phyloP scores from a whole-genome alignment of 2,888 invertebrate species.

The Epicampocera succincta region DNA sequence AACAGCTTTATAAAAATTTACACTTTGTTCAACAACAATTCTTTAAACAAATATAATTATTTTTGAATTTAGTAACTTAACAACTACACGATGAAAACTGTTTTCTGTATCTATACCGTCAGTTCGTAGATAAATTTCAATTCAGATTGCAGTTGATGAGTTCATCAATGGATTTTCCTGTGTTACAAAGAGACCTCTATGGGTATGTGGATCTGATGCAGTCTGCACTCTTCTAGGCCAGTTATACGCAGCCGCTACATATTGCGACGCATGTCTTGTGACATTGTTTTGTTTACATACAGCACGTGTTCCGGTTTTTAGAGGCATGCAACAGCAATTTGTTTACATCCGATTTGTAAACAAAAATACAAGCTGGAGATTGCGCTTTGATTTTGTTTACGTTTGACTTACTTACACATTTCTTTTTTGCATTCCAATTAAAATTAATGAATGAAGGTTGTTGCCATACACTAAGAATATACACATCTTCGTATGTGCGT shows the following conservation, averaged over 20 bases:
- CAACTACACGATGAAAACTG: conserved; percentile 68
- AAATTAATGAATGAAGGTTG: conserved; percentile 53
- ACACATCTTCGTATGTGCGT: too few species aligned
- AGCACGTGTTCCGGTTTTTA: conserved; percentile 64
- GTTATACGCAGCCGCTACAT: conserved; percentile 46
- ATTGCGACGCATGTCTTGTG: conserved; percentile 61
- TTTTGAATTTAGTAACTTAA: conserved; percentile 30
- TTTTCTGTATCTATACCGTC: conserved; percentile 72
- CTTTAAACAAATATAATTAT: conserved; percentile 39
- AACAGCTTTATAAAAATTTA: not conserved
- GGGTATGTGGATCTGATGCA: conserved; percentile 16
- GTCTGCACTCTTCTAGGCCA: conserved; percentile 50
- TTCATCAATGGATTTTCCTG: conserved; percentile 67
- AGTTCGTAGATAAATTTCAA: conserved; percentile 70
- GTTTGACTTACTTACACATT: conserved; percentile 22
- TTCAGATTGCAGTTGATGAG: conserved; percentile 58
- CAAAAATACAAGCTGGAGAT: conserved; percentile 70
- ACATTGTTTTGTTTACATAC: conserved; percentile 69
- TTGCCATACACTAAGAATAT: not conserved
- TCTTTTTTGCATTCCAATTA: conserved; percentile 58
- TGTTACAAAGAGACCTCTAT: conserved; percentile 71
- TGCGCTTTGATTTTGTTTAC: conserved; percentile 76
- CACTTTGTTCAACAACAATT: not conserved
- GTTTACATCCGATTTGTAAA: conserved; percentile 58
- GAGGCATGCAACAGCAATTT: conserved; percentile 56